These are phyloP conservation scores for Opisthocomus hoazin DNA, from an alignment of 2,113 vertebrate species.

Conservation along the genomic window DNA sequence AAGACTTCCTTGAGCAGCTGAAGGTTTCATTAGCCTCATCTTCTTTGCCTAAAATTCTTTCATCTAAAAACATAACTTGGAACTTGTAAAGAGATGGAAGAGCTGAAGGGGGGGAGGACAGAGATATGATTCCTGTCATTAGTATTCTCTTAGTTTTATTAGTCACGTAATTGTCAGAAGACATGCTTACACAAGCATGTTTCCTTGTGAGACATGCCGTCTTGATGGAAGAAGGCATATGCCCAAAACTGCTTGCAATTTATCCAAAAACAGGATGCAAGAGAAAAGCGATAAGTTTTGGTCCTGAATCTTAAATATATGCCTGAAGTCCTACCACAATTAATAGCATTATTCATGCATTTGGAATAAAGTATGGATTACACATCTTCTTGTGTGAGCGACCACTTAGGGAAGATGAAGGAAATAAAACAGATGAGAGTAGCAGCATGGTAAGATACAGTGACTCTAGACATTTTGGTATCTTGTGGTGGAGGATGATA, in stretches of 20 bases:
- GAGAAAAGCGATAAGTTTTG: background rate
- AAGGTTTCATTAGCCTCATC: rapidly evolving
- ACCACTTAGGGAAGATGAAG: background rate
- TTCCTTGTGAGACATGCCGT: background rate
- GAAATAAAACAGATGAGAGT: background rate
- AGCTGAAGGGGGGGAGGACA: background rate
- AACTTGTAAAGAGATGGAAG: background rate
- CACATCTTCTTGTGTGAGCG: rapidly evolving
- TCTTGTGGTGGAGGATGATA: background rate
- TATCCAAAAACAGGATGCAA: background rate
- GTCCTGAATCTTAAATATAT: background rate
- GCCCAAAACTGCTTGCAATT: background rate
- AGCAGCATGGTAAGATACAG: background rate
- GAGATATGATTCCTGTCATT: background rate
- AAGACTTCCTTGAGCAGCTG: background rate
- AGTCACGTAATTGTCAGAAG: background rate
- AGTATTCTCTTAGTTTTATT: background rate
- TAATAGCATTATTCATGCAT: background rate
- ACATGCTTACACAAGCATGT: background rate
- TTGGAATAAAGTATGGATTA: background rate
- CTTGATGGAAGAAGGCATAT: background rate
- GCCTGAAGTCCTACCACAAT: background rate
- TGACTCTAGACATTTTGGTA: background rate
- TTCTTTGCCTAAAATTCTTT: background rate
- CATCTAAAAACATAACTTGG: background rate